Evolutionary conservation across 2,888 invertebrate species (phyloP), one percentile per base, ranked within the genome.

Genomic region (Epiblema foenella): DNA sequence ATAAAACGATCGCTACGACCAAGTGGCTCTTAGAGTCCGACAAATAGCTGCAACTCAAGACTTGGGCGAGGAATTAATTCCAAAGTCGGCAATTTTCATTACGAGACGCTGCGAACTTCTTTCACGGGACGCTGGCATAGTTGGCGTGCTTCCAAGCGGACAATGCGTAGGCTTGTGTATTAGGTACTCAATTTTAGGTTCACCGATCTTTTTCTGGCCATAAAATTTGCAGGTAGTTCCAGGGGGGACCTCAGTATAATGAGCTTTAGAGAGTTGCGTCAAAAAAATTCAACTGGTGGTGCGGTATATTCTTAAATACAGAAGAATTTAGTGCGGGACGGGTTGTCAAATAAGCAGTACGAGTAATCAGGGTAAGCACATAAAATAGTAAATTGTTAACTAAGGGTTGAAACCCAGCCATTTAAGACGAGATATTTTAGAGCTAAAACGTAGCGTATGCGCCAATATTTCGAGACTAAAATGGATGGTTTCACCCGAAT

Each of bases 91-190:
- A 78, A 79, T 77, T 81, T 80, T 78, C 78, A 79, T 80, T 78
- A 76, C 72, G 72, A 54, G 46, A 51, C 65, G 68, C n/a, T 46
- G 24, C 18, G 46, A 68, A 74, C 67, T 76, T 75, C 73, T 75
- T 76, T 74, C 57, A 74, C 70, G 66, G 73, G 73, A 71, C 68
- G 69, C 76, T 77, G 75, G 75, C 75, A 69, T 71, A 77, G 76
- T 80, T 83, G 80, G 79, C 80, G 58, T 52, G 73, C 54, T 69
- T 79, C 78, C 79, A 80, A 75, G 59, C 69, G 73, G 75, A 76
- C 77, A 75, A 77, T 69, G 59, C 65, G 68, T 66, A 69, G 33
- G 10, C 15, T 51, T 37, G 58, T 58, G 49, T 58, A 64, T 65
- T 69, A 57, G 57, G 24, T 57, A 56, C 18, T 59, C 39, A 59